Base-by-base conservation (phyloP, 2,113 vertebrate genomes). In the Penelope pileata region DNA sequence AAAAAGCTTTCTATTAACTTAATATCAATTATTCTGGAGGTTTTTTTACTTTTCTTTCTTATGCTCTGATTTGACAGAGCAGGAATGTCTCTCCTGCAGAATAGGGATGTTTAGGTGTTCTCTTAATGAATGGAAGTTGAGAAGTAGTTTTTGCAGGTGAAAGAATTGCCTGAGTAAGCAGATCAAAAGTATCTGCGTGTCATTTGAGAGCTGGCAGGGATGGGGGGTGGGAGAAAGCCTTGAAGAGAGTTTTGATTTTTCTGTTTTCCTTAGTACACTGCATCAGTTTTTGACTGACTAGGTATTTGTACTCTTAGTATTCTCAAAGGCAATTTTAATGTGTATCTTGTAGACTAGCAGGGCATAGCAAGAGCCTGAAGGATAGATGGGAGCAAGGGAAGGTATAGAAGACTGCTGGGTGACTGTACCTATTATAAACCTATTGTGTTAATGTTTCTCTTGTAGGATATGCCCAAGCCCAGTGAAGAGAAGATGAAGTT, bases 401-500 rank as follows among this genome's bases (percentile, higher is more conserved):
- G 14, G 6, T 56, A 7, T 1, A 34, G 51, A 74, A 47, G 40
- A 51, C 29, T 94, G 12, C 34, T 82, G 63, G 58, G 40, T 77
- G n/a, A 21, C 38, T 64, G 10, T 68, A 38, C 12, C 32, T 80
- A 1, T 47, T 68, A 18, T 3, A 76, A 64, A 90, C 2, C 16
- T 74, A 5, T 18, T 12, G 3, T 87, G 30, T 68, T 69, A 47
- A 70, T 93, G 29, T 84, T 95, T 93, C 40, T 92, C 15, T 93
- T 92, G 12, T 36, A 99, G 99, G 99, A 99, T 91, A 97, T 99
- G 80, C 98, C 99, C 79, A 99, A 99, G 96, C 99, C 99, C 45
- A 96, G 89, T 93, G 99, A 99, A 97, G 99, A 99, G 70, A 99
- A 99, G 96, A 99, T 99, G 83, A 99, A 99, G 93, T 90, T 99